Evolutionary conservation across 2,797 vertebrate genomes (phyloP), one percentile per base, ranked within the genome.

Genomic region (Mycteria americana): DNA sequence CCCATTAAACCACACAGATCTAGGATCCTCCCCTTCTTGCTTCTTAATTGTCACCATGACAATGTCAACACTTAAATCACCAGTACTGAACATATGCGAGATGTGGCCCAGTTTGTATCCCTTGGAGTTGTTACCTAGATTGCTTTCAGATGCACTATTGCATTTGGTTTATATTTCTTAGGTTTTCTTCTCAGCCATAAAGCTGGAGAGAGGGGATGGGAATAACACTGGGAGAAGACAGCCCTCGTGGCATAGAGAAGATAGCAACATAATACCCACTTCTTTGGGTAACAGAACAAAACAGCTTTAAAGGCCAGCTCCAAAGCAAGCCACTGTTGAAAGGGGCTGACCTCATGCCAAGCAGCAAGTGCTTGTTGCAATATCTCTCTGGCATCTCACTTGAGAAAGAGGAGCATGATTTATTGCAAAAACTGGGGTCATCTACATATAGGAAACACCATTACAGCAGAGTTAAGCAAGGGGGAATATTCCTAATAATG

Each of bases 31-130:
- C 88, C 78, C 51, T 93, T 85, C 87, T 92, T 90, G 28, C 77
- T 95, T 94, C 62, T 94, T 93, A 96, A 95, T 93, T 92, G 91
- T 96, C 89, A 75, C 96, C 95, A 95, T 97, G 94, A 97, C 94
- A 92, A 91, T 92, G 95, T 78, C 95, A 95, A 94, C 92, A 96
- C 89, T 96, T 88, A 91, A 78, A 56, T 95, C 93, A 93, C 69
- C 91, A 67, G 76, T 45, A 41, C 75, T 93, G 93, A 92, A 88
- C 91, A 89, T 87, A 93, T 82, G 90, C 0, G 5, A 95, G 91
- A 94, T 85, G 79, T 88, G 82, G 76, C 93, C 93, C 65, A 85
- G 84, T 88, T 93, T 91, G 64, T 60, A 73, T 46, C 69, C 72
- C 91, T 89, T 64, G 65, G 72, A 95, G 78, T 80, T 45, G 18